Percentiles rank a stretch among this genome's conserved stretches.
Conservation (phyloP, 2,113 vertebrate genomes). For the Hypomesus transpacificus region DNA sequence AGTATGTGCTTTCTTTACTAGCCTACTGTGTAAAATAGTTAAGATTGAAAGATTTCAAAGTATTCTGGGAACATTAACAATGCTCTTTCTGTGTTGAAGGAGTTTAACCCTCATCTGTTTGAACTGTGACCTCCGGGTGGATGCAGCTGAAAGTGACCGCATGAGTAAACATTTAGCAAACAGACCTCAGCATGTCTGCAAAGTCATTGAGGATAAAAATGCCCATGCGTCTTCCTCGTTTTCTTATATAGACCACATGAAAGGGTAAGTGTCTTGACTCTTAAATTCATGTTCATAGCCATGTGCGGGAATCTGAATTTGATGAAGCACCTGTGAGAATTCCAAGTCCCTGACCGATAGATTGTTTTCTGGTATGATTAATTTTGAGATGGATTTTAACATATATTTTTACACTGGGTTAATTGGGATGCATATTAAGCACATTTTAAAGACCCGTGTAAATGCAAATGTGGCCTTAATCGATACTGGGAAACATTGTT, state of each 20-base stretch:
- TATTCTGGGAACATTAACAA: neutral
- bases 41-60: too few species aligned
- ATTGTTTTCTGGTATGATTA: slow-evolving; percentile 27
- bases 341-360: slow-evolving; percentile 35
- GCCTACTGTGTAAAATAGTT: too few species aligned
- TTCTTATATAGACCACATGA: neutral
- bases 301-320: slow-evolving; percentile 3
- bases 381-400: slow-evolving; percentile 28
- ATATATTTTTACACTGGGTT: slow-evolving; percentile 30
- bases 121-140: slow-evolving; percentile 85
- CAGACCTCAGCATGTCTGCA: slow-evolving; percentile 81
- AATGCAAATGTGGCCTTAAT: slow-evolving; percentile 44
- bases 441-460: slow-evolving; percentile 22
- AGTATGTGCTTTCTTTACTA: slow-evolving; percentile 41
- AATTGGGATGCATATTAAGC: slow-evolving; percentile 44
- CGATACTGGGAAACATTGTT: slow-evolving; percentile 28
- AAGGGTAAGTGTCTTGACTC: slow-evolving; percentile 1
- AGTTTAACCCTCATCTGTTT: slow-evolving; percentile 87
- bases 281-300: neutral
- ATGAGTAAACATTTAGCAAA: slow-evolving; percentile 89
- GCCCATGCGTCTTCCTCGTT: slow-evolving; percentile 8
- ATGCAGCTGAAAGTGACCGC: slow-evolving; percentile 79
- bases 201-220: slow-evolving; percentile 86
- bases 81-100: slow-evolving; percentile 52
- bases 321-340: slow-evolving; percentile 49